These are phyloP conservation scores for Tupaia tana DNA, from an alignment of 2,113 vertebrate species.

Conservation along the genomic window DNA sequence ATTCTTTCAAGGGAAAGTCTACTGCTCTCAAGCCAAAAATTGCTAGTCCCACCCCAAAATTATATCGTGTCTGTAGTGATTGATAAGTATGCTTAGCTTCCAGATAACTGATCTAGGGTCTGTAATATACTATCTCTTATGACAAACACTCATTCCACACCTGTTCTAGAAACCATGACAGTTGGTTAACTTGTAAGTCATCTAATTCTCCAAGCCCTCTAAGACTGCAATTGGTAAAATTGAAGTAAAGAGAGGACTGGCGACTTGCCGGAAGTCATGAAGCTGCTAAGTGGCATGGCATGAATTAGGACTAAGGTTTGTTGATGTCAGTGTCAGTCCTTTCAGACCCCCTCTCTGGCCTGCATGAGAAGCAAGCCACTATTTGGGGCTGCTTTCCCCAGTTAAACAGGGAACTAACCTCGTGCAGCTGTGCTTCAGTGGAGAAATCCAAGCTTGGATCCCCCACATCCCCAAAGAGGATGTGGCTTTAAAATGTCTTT, in stretches of 20 bases:
- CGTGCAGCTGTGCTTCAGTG: not conserved
- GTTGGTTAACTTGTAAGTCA: not conserved
- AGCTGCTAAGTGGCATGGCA: not conserved
- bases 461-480: not conserved
- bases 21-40: not conserved
- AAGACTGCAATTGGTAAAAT: not conserved
- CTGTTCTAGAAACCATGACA: not conserved
- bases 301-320: not conserved
- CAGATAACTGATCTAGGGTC: not conserved
- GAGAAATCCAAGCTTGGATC: not conserved
- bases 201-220: not conserved
- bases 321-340: not conserved
- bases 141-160: not conserved
- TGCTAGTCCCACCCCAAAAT: not conserved
- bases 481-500: constrained; percentile 30
- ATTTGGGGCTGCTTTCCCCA: not conserved
- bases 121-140: not conserved
- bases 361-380: not conserved
- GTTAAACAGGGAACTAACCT: not conserved
- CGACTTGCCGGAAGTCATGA: not conserved
- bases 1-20: not conserved
- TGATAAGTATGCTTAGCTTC: not conserved
- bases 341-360: not conserved
- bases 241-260: not conserved
- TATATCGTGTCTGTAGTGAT: not conserved